Conservation (phyloP, 2,797 vertebrate species). For the Pantherophis alleghaniensis region DNA sequence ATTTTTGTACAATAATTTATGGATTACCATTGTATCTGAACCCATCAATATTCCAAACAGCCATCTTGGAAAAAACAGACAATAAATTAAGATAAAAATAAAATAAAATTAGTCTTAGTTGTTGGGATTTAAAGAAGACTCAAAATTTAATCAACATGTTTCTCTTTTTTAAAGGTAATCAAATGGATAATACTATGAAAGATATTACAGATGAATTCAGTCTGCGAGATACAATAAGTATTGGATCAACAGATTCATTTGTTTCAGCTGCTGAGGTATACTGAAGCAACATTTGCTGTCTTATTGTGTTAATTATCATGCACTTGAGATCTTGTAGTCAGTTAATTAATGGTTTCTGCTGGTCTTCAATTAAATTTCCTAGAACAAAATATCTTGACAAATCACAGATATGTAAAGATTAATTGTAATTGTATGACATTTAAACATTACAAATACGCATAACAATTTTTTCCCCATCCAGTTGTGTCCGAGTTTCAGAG, state of each 20-base stretch:
- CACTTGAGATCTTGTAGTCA: not conserved
- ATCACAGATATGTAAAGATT: not conserved
- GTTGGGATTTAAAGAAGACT: not conserved
- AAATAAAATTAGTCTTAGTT: not conserved
- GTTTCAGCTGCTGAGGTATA: conserved; percentile 92
- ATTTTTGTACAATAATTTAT: not conserved
- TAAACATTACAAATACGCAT: not conserved
- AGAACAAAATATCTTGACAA: not conserved
- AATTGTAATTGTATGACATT: not conserved
- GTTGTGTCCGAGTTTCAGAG: not conserved
- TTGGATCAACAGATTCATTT: conserved; percentile 90
- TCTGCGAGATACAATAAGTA: conserved; percentile 84
- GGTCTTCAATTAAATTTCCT: not conserved
- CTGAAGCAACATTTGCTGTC: not conserved
- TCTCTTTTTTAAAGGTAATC: conserved; percentile 75
- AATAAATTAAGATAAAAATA: not conserved
- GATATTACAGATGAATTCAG: conserved; percentile 81
- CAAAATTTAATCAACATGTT: not conserved
- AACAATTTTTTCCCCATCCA: not conserved
- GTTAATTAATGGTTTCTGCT: not conserved
- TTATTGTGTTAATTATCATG: not conserved
- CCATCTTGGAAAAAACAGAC: not conserved
- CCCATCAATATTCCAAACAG: not conserved
- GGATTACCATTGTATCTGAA: not conserved
- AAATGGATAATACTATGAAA: conserved; percentile 75